phyloP scores from a whole-genome alignment of 1,140 invertebrate genomes.

The Yoshiicerus persimilis region DNA sequence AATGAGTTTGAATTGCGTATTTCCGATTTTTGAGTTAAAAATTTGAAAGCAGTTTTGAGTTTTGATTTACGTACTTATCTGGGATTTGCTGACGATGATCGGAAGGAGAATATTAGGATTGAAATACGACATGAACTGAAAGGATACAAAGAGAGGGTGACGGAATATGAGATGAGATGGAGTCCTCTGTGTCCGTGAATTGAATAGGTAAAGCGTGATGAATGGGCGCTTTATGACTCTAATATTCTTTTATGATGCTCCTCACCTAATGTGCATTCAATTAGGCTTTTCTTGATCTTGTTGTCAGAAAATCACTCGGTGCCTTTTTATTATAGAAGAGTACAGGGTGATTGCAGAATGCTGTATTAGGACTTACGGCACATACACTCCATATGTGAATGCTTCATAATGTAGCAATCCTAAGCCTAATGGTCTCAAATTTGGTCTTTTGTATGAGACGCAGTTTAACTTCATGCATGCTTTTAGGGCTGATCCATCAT shows the following conservation, averaged over 20 bases:
- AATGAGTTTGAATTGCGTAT: background rate
- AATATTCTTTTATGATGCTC: slow-evolving; percentile 37
- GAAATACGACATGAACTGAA: background rate
- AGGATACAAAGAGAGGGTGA: background rate
- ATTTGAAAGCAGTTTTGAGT: background rate
- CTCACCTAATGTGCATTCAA: slow-evolving; percentile 37
- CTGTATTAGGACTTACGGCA: background rate
- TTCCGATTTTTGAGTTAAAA: background rate
- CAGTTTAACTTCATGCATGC: too few species aligned
- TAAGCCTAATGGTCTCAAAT: too few species aligned
- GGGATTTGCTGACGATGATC: too few species aligned
- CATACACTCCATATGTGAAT: too few species aligned
- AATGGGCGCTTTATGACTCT: slow-evolving; percentile 38
- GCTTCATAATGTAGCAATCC: too few species aligned
- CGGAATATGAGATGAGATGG: background rate
- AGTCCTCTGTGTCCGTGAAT: background rate
- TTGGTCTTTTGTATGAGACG: too few species aligned
- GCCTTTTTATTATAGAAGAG: background rate
- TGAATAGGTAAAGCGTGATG: slow-evolving; percentile 34
- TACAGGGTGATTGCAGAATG: background rate
- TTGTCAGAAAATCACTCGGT: background rate
- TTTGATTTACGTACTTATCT: too few species aligned
- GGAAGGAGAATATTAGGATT: background rate
- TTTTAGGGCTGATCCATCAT: too few species aligned
- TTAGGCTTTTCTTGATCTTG: slow-evolving; percentile 31